These are phyloP conservation scores for Tympanuchus pallidicinctus DNA, from an alignment of 2,113 vertebrate genomes.

Conservation along the genomic window DNA sequence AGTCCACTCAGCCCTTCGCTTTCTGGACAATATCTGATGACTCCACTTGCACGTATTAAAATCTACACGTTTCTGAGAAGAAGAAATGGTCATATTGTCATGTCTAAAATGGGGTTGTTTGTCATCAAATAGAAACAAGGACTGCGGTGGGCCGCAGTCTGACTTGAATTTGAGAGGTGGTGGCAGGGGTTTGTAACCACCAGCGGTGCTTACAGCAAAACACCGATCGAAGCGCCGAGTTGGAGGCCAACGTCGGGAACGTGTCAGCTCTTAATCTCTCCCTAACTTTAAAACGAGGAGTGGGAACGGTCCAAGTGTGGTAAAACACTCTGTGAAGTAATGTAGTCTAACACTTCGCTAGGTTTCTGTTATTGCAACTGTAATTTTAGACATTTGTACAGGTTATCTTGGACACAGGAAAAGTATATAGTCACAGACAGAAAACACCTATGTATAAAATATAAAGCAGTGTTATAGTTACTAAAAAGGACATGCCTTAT, in stretches of 20 bases:
- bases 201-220: neutral
- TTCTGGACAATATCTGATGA: neutral
- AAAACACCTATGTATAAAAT: conserved; percentile 75
- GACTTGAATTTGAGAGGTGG: neutral
- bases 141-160: neutral
- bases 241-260: neutral
- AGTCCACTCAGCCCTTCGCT: neutral
- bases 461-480: conserved; percentile 81
- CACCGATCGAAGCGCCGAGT: neutral
- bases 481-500: conserved; percentile 81
- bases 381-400: conserved; percentile 76
- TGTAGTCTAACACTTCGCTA: conserved; percentile 72
- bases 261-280: conserved; percentile 26
- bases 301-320: conserved; percentile 36
- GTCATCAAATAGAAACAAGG: neutral
- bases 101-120: neutral
- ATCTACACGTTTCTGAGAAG: neutral
- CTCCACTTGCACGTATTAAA: neutral
- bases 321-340: conserved; percentile 60
- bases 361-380: conserved; percentile 76
- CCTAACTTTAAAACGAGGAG: conserved; percentile 35
- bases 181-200: neutral
- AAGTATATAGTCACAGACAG: conserved; percentile 74
- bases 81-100: neutral
- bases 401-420: conserved; percentile 74